These are phyloP conservation scores for Molanna angustata DNA, from an alignment of 2,888 invertebrate genomes.

Conservation along the genomic window DNA sequence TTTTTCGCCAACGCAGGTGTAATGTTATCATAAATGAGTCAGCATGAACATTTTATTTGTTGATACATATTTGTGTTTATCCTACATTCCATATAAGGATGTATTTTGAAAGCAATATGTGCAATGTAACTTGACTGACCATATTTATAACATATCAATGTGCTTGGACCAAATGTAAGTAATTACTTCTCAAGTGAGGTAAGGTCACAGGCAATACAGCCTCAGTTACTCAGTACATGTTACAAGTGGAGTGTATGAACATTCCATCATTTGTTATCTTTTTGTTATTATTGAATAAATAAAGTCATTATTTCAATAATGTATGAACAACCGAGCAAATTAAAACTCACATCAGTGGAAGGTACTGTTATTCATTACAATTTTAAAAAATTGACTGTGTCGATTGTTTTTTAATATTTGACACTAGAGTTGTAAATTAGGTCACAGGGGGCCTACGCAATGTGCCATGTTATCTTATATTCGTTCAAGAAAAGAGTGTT, in stretches of 20 bases:
- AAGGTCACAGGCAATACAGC: background rate
- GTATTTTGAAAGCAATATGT: constrained; percentile 51
- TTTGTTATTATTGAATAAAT: background rate
- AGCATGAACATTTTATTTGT: constrained; percentile 45
- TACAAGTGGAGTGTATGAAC: background rate
- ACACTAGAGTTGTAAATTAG: too few species aligned
- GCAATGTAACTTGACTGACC: constrained; percentile 30
- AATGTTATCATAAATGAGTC: constrained; percentile 34
- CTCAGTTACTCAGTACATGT: constrained; percentile 9
- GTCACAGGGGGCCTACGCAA: too few species aligned
- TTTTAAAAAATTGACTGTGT: too few species aligned
- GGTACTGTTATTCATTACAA: constrained; percentile 59
- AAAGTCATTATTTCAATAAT: constrained; percentile 46
- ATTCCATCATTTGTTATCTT: background rate
- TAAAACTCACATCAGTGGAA: constrained; percentile 73
- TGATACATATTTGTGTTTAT: constrained; percentile 40
- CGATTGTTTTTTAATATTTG: too few species aligned
- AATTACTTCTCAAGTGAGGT: background rate
- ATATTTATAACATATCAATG: constrained; percentile 29
- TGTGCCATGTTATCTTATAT: too few species aligned
- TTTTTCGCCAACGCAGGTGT: constrained; percentile 27
- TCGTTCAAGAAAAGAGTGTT: too few species aligned
- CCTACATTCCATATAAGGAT: constrained; percentile 61
- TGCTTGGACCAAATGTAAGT: constrained; percentile 21
- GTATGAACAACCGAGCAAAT: constrained; percentile 71